phyloP scores from a whole-genome alignment of 1,140 invertebrate genomes.

The Schmidtea mediterranea region DNA sequence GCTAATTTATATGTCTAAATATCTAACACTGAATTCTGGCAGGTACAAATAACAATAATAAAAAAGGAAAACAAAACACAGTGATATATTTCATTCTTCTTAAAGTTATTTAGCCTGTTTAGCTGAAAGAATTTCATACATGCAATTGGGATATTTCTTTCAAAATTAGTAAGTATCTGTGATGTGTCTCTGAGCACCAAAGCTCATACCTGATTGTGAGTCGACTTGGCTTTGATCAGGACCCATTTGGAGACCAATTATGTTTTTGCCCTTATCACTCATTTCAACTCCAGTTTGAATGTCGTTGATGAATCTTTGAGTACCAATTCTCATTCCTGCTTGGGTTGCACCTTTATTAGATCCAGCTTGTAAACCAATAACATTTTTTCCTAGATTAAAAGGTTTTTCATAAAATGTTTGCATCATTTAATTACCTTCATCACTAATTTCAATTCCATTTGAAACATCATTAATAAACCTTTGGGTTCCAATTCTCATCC shows the following conservation, averaged over 20 bases:
- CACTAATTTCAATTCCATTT: not conserved
- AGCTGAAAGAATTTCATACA: too few relatives aligned
- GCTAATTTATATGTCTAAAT: too few relatives aligned
- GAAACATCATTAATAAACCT: constrained; percentile 40
- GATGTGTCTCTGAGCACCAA: constrained; percentile 6
- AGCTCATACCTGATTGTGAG: constrained; percentile 24
- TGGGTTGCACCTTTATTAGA: constrained; percentile 52
- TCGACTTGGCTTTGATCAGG: constrained; percentile 63
- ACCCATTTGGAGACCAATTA: constrained; percentile 52
- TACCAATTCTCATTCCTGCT: constrained; percentile 12
- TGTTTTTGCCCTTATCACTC: constrained; percentile 34
- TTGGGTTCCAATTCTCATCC: constrained; percentile 69
- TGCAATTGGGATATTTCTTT: too few relatives aligned
- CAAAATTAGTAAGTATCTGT: constrained; percentile 8
- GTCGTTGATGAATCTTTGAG: constrained; percentile 5
- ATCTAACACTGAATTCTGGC: too few relatives aligned
- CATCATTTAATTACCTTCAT: too few relatives aligned
- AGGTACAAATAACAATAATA: too few relatives aligned
- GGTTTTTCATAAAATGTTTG: too few relatives aligned
- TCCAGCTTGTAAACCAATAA: constrained; percentile 52
- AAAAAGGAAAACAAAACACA: too few relatives aligned
- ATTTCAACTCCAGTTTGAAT: constrained; percentile 12
- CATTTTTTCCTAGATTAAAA: constrained; percentile 39
- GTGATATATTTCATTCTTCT: too few relatives aligned
- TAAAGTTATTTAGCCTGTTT: too few relatives aligned